Evolutionary conservation across 2,888 invertebrate species (phyloP), one percentile per base, ranked within the genome.

Genomic region (Pecten maximus): DNA sequence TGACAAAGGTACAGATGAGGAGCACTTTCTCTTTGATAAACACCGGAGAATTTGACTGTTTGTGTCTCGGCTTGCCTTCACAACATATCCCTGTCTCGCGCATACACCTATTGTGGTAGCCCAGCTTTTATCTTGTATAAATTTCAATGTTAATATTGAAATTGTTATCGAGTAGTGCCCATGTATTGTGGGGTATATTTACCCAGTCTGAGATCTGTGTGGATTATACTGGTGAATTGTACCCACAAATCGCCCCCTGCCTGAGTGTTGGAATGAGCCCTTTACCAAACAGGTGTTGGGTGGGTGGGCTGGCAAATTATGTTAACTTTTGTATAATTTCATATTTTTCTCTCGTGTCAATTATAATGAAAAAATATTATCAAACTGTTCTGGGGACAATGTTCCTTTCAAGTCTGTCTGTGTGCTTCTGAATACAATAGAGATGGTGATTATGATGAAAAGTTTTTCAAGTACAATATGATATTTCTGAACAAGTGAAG

Each of bases 91-190:
- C 35, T 23, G 44, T 23, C 35, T 60, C 74, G 15, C 35, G 35
- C 74, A 35, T 74, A 35, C 28, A 74, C 74, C 74, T 74, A 74
- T 74, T 74, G 74, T 74, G 35, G 23, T 74, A 35, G 74, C 12
- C 74, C 28, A 12, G 35, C 74, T 74, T 74, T 74, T 74, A 74
- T 74, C 74, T 28, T 74, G 74, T 74, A 74, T 74, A 74, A 74
- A 74, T 74, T 74, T 74, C 74, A 74, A 74, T 74, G 74, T 74
- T 74, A 74, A 74, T 74, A 74, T 74, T 74, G 74, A 74, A 74
- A 74, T 28, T 74, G 74, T 74, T 74, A 74, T 74, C 74, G 74
- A 74, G 74, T 74, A 74, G 74, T 74, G 35, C 74, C 74, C 28
- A 6, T 19, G 74, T 35, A 74, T 74, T 74, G 74, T 74, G 0